Conservation (phyloP, 2,113 vertebrate species). For the Otolemur garnettii region DNA sequence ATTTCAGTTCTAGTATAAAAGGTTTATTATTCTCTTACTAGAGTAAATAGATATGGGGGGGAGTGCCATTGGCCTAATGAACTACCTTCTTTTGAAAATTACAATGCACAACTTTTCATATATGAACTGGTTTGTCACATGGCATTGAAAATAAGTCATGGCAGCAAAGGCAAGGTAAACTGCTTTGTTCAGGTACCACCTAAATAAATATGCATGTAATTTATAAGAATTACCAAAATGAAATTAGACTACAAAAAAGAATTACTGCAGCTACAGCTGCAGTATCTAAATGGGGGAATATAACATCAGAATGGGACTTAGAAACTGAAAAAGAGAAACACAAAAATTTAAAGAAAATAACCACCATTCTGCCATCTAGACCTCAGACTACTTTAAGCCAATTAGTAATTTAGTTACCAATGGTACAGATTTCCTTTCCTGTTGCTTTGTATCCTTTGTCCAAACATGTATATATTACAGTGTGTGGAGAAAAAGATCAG, state of each 20-base stretch:
- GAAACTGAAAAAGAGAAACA: constrained; percentile 62
- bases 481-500: constrained; percentile 68
- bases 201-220: constrained; percentile 29
- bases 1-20: constrained; percentile 59
- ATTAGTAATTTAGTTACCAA: constrained; percentile 70
- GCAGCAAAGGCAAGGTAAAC: constrained; percentile 67
- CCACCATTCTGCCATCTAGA: constrained; percentile 72
- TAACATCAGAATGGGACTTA: constrained; percentile 81
- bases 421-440: constrained; percentile 79
- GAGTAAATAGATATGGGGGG: constrained; percentile 28
- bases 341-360: background rate
- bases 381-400: constrained; percentile 74
- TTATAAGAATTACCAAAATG: constrained; percentile 77
- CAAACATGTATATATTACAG: constrained; percentile 72
- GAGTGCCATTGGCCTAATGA: constrained; percentile 39
- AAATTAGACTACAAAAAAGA: constrained; percentile 83
- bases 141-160: constrained; percentile 56
- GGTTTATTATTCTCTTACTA: constrained; percentile 56
- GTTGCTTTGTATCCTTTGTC: constrained; percentile 76
- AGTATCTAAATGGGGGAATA: constrained; percentile 77
- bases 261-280: constrained; percentile 81
- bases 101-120: constrained; percentile 55
- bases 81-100: constrained; percentile 69
- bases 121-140: background rate
- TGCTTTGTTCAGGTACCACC: constrained; percentile 64